Percentiles rank a stretch among this genome's conserved stretches.
Conservation (phyloP, 2,797 vertebrate genomes). For the Halcyon smyrnensis region DNA sequence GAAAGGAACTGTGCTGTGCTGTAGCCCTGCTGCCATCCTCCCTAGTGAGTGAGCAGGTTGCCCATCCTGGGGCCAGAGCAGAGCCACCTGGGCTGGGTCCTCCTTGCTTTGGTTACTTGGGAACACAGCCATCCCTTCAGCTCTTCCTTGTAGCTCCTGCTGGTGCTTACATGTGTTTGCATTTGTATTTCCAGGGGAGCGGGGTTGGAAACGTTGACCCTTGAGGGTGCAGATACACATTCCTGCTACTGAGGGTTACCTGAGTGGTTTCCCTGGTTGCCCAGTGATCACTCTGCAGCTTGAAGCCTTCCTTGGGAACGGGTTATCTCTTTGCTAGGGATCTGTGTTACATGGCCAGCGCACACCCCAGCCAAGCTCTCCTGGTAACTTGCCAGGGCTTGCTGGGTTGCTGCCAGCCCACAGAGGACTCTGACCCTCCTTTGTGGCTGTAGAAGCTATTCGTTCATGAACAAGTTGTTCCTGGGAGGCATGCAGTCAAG, state of each 20-base stretch:
- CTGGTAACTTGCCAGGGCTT: not conserved
- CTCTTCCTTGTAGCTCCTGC: not conserved
- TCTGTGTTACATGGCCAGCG: accelerated
- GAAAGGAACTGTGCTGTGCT: not conserved
- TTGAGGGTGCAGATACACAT: not conserved
- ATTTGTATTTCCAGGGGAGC: not conserved
- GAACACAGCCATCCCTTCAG: not conserved
- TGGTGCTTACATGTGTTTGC: not conserved
- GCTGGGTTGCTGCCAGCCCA: not conserved
- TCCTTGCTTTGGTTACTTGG: accelerated
- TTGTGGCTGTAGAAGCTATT: not conserved
- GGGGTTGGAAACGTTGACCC: accelerated
- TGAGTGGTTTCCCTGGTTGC: not conserved
- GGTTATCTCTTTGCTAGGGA: not conserved
- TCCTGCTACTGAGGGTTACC: not conserved
- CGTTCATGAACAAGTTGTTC: not conserved
- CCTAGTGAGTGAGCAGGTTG: accelerated
- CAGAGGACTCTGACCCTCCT: not conserved
- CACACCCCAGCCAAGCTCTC: not conserved
- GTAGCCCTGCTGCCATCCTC: not conserved
- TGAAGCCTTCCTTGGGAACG: accelerated
- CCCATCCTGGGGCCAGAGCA: not conserved
- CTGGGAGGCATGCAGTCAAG: not conserved
- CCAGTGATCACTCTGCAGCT: not conserved
- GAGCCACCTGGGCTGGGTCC: not conserved